These are phyloP conservation scores for Limanda limanda DNA, from an alignment of 2,113 vertebrate genomes.

Conservation along the genomic window DNA sequence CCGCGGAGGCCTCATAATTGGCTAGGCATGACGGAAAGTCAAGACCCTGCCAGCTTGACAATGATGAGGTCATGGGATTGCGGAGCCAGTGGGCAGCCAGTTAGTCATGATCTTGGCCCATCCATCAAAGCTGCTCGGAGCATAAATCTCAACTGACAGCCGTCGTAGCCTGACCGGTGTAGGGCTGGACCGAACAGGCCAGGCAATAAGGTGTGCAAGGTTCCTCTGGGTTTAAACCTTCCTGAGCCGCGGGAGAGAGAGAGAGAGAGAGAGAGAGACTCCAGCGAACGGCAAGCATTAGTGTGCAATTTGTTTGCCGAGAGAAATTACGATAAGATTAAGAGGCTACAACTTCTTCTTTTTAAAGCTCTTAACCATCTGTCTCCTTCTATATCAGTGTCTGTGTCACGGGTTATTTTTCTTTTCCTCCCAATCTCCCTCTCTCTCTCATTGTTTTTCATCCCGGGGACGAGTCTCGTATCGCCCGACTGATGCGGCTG, in stretches of 20 bases:
- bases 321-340: constrained; percentile 63
- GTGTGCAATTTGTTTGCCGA: constrained; percentile 61
- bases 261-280: constrained; percentile 26
- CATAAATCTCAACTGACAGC: constrained; percentile 72
- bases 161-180: constrained; percentile 13
- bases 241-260: constrained; percentile 1
- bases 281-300: constrained; percentile 54
- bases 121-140: constrained; percentile 68
- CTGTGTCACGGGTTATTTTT: constrained; percentile 2
- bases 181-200: constrained; percentile 4
- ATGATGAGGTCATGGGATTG: constrained; percentile 76
- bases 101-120: constrained; percentile 71
- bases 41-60: constrained; percentile 58
- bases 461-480: constrained; percentile 13
- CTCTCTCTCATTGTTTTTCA: constrained; percentile 15
- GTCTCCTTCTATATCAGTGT: constrained; percentile 39
- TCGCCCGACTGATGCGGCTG: constrained; percentile 32
- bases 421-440: constrained; percentile 1
- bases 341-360: constrained; percentile 45
- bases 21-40: constrained; percentile 61
- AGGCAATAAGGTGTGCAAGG: constrained; percentile 40
- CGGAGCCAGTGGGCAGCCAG: constrained; percentile 57
- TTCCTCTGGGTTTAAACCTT: constrained; percentile 18
- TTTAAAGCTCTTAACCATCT: constrained; percentile 57
- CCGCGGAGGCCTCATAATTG: constrained; percentile 58